Evolutionary conservation across 2,113 vertebrate species (phyloP).

Genomic region (Dromas ardeola): DNA sequence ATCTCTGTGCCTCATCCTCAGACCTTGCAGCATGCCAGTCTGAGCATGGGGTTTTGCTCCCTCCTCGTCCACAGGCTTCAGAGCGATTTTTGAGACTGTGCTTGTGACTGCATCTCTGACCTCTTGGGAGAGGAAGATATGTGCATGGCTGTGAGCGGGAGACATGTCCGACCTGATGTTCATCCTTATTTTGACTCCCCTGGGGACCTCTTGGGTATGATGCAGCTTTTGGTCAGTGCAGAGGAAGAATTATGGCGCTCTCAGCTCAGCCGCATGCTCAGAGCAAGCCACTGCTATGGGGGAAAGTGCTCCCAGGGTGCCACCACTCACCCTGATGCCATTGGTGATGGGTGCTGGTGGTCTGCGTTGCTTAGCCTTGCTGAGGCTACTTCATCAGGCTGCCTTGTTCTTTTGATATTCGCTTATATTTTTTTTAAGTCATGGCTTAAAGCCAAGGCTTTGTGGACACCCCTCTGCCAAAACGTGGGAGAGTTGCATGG

Average conservation of each 20-base stretch:
- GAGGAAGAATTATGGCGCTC: neutral
- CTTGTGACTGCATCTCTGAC: neutral
- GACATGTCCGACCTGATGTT: neutral
- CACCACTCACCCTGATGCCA: neutral
- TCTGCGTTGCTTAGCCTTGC: neutral
- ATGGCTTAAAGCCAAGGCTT: neutral
- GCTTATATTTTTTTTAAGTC: neutral
- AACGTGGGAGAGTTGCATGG: neutral
- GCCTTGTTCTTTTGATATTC: neutral
- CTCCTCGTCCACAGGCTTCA: neutral
- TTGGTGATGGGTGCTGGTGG: neutral
- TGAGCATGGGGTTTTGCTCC: neutral
- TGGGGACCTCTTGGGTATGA: neutral
- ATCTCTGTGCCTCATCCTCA: neutral
- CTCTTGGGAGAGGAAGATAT: neutral
- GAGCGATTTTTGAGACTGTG: neutral
- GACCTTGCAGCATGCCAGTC: neutral
- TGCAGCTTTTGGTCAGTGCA: neutral
- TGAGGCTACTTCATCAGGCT: neutral
- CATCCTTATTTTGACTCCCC: neutral
- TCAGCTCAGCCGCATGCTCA: fast-evolving
- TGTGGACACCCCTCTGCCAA: neutral
- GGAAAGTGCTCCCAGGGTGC: neutral
- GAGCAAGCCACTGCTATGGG: fast-evolving
- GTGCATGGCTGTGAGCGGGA: neutral